These are phyloP conservation scores for Umimayanthus kanabou DNA, from an alignment of 92 coral and sea anemone genomes.

Conservation along the genomic window DNA sequence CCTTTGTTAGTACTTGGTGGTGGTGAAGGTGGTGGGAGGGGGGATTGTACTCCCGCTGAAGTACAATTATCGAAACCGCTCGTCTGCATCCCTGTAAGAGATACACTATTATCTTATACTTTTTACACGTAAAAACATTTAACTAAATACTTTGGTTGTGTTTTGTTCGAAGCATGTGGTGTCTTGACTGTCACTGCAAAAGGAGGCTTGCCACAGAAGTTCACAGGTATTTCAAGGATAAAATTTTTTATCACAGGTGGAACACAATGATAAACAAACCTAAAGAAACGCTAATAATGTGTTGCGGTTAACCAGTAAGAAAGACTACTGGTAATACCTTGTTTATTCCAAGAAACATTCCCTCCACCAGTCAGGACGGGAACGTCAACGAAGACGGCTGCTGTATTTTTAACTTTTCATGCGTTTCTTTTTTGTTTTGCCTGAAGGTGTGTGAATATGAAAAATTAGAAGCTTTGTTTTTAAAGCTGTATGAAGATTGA, in stretches of 20 bases:
- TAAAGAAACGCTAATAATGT: background rate
- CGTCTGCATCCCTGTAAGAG: background rate
- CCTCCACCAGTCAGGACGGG: too few species aligned
- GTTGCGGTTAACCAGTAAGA: background rate
- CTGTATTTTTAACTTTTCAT: too few species aligned
- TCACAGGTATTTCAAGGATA: constrained; percentile 54
- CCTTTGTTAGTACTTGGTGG: too few species aligned
- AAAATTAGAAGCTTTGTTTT: too few species aligned
- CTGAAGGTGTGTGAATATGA: too few species aligned
- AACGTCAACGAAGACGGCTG: too few species aligned
- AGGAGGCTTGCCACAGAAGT: constrained; percentile 78
- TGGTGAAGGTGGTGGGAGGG: too few species aligned
- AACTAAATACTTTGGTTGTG: background rate
- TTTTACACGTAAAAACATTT: background rate
- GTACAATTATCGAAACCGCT: background rate
- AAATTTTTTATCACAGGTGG: background rate
- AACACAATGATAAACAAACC: background rate
- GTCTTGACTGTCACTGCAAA: constrained; percentile 71
- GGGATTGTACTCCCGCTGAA: background rate
- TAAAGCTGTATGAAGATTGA: too few species aligned
- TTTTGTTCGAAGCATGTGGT: constrained; percentile 68
- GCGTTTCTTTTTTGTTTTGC: too few species aligned
- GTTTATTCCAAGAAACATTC: too few species aligned
- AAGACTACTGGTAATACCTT: too few species aligned
- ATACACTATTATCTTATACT: too few species aligned